Evolutionary conservation across 2,888 invertebrate genomes (phyloP).

Genomic region (Thymelicus lineola): DNA sequence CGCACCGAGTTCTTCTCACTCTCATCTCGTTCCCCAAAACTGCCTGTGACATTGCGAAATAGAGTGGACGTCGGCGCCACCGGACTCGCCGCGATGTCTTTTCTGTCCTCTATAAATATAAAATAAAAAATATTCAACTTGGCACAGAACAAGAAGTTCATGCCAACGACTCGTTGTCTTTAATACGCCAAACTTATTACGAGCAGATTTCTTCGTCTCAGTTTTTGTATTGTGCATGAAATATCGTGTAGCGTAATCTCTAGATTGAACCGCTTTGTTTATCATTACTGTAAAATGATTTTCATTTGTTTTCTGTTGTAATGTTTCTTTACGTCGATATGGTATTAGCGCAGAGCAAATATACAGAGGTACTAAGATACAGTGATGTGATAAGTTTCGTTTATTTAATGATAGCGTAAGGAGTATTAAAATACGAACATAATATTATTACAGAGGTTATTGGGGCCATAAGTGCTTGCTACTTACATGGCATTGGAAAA

Average conservation of each 20-base stretch:
- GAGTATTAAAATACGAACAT: too few relatives aligned
- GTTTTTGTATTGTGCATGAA: constrained; percentile 36
- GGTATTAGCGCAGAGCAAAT: background rate
- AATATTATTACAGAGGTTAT: too few relatives aligned
- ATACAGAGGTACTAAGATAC: background rate
- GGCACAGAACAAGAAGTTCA: constrained; percentile 37
- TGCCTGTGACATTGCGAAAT: constrained; percentile 59
- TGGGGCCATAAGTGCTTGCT: too few relatives aligned
- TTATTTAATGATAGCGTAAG: background rate
- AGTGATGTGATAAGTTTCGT: background rate
- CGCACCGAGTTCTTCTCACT: constrained; percentile 48
- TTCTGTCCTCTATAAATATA: constrained; percentile 67
- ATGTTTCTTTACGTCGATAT: background rate
- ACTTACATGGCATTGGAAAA: too few relatives aligned
- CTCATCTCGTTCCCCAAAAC: constrained; percentile 49
- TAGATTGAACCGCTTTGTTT: constrained; percentile 10
- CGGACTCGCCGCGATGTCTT: constrained; percentile 55
- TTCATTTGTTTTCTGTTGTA: constrained; percentile 2
- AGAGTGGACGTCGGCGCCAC: constrained; percentile 50
- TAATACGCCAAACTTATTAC: constrained; percentile 40
- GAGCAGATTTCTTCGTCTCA: constrained; percentile 29
- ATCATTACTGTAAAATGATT: constrained; percentile 18
- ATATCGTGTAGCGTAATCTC: constrained; percentile 26
- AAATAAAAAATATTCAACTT: constrained; percentile 37
- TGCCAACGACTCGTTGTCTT: constrained; percentile 39